These are phyloP conservation scores for Heliothis virescens DNA, from an alignment of 1,140 invertebrate genomes.

Conservation along the genomic window DNA sequence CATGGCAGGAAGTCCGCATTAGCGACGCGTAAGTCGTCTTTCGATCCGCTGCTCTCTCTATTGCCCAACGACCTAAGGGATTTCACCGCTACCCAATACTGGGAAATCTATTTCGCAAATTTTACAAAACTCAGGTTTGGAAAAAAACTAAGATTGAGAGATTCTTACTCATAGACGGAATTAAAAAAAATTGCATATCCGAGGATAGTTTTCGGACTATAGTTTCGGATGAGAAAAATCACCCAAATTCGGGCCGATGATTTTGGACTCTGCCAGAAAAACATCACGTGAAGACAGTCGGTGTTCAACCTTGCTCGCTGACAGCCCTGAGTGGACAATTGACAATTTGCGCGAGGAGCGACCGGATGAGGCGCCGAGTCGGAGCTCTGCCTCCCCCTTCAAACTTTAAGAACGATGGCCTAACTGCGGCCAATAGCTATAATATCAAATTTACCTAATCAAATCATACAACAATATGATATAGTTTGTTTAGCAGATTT, in stretches of 20 bases:
- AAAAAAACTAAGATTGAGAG: too few relatives aligned
- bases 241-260: background rate
- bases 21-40: conserved; percentile 65
- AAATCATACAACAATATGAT: conserved; percentile 41
- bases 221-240: background rate
- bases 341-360: conserved; percentile 74
- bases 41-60: conserved; percentile 63
- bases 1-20: conserved; percentile 77
- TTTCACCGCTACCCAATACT: background rate
- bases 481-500: background rate
- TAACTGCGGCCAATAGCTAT: conserved; percentile 58
- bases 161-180: too few relatives aligned
- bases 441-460: conserved; percentile 58
- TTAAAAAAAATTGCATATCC: background rate
- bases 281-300: conserved; percentile 57
- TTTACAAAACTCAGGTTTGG: too few relatives aligned
- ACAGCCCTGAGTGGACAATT: conserved; percentile 73
- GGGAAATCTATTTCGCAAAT: background rate
- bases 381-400: conserved; percentile 71
- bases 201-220: background rate
- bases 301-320: conserved; percentile 62
- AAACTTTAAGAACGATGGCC: conserved; percentile 70
- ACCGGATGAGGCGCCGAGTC: conserved; percentile 78
- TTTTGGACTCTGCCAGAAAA: conserved; percentile 41
- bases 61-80: conserved; percentile 40